A percentile compares a stretch with the other conserved stretches of the same genome.
These are phyloP conservation scores for Steinernema hermaphroditum DNA, from an alignment of 2,888 invertebrate genomes.

Conservation along the genomic window DNA sequence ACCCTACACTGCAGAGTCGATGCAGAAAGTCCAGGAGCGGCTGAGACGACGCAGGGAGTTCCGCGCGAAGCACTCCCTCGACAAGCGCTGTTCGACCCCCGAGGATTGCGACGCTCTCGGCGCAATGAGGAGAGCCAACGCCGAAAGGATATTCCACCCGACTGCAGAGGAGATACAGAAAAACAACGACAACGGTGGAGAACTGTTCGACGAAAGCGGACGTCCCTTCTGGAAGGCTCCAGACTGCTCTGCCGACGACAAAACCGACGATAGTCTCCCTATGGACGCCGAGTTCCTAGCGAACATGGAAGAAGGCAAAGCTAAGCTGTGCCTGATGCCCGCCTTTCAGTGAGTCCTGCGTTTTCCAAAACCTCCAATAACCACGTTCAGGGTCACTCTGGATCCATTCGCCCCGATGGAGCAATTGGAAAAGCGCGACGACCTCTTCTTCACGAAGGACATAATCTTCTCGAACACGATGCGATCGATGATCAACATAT, in stretches of 20 bases:
- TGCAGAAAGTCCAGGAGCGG: conserved; percentile 34
- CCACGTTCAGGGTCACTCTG: conserved; percentile 35
- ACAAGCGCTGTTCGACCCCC: background rate
- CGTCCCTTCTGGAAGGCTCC: conserved; percentile 30
- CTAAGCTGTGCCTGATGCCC: conserved; percentile 40
- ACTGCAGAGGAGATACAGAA: background rate
- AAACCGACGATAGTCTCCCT: conserved; percentile 38
- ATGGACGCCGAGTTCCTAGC: conserved; percentile 43
- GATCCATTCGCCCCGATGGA: conserved; percentile 35
- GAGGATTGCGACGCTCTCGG: too few species aligned
- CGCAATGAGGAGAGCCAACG: too few species aligned
- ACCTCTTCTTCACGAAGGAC: conserved; percentile 36
- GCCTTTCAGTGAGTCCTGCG: background rate
- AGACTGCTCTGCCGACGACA: conserved; percentile 3
- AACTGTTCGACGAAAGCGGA: conserved; percentile 27
- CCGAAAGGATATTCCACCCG: background rate
- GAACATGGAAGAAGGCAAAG: conserved; percentile 38
- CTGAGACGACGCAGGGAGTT: conserved; percentile 14
- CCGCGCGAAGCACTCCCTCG: background rate
- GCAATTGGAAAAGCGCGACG: conserved; percentile 33
- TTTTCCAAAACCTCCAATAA: background rate
- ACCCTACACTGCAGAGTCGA: conserved; percentile 15
- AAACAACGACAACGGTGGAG: conserved; percentile 29
- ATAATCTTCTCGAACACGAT: conserved; percentile 42
- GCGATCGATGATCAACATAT: conserved; percentile 43